Evolutionary conservation across 2,797 vertebrate species (phyloP), one percentile per base, ranked within the genome.

Genomic region (Psittacula echo): DNA sequence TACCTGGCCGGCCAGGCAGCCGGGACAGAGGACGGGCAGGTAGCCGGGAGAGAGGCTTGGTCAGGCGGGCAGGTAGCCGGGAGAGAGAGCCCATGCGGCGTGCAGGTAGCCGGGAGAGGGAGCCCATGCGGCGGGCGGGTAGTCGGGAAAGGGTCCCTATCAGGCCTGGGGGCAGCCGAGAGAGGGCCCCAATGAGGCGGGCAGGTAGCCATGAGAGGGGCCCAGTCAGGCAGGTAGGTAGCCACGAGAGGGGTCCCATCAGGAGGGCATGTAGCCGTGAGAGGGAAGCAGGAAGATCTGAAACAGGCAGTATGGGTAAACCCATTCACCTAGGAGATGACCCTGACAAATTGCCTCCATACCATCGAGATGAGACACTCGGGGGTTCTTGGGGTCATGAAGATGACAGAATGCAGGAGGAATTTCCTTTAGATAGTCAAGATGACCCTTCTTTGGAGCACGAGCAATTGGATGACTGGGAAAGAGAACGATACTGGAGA

Each of bases 401-500:
- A 96, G 98, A 97, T 94, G 98, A 95, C 95, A 98, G 93, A 97
- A 98, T 97, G 94, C 97, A 97, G 41, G 97, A 98, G 58, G 97
- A 99, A 84, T 98, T 98, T 93, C 93, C 97, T 68, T 88, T 98
- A 91, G 98, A 99, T 81, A 98, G 97, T 65, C 97, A 98, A 87
- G 97, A 97, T 96, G 98, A 97, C 71, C 97, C 97, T 9, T 89
- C 97, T 68, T 94, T 98, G 77, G 98, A 98, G 16, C 97, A 97
- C 72, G 98, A 98, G 37, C 97, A 94, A 70, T 70, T 98, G 65
- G 98, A 98, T 85, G 97, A 98, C 24, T 98, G 98, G 98, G 98
- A 98, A 89, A 97, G 98, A 94, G 98, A 99, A 2, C 97, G 96
- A 42, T 98, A 98, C 62, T 99, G 99, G 99, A 98, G 98, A 95